phyloP scores from a whole-genome alignment of 2,113 vertebrate species.

The Calidris pygmaea region DNA sequence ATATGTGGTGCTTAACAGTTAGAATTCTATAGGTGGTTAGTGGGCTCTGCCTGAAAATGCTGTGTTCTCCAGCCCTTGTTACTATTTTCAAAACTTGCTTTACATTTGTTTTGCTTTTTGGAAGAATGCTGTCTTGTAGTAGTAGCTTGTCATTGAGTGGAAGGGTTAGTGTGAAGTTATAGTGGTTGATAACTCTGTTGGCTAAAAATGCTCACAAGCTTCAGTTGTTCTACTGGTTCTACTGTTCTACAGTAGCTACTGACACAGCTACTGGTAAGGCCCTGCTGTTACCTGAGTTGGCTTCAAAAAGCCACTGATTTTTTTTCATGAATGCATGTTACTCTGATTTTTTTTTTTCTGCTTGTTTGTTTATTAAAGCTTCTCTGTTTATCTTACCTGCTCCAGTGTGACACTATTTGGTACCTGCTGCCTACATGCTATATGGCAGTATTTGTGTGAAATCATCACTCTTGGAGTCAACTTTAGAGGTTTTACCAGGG shows the following conservation, averaged over 20 bases:
- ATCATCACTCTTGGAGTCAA: neutral
- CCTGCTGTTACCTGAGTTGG: neutral
- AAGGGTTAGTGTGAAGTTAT: neutral
- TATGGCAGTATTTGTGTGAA: neutral
- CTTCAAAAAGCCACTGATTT: neutral
- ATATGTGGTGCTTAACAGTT: neutral
- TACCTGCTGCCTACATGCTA: neutral
- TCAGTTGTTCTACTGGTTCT: neutral
- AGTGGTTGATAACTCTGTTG: neutral
- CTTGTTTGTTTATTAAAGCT: neutral
- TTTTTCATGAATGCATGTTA: neutral
- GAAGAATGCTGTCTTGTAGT: neutral
- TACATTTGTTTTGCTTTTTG: neutral
- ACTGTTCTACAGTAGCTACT: neutral
- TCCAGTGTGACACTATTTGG: neutral
- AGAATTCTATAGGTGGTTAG: neutral
- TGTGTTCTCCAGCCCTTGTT: neutral
- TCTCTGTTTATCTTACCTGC: neutral
- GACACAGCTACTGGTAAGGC: neutral
- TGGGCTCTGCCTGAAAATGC: neutral
- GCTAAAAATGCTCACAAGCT: neutral
- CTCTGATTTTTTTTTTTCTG: neutral
- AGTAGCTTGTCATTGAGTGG: neutral
- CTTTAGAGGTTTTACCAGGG: neutral
- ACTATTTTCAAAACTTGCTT: neutral